phyloP scores from a whole-genome alignment of 2,113 vertebrate species.

The Columba livia region DNA sequence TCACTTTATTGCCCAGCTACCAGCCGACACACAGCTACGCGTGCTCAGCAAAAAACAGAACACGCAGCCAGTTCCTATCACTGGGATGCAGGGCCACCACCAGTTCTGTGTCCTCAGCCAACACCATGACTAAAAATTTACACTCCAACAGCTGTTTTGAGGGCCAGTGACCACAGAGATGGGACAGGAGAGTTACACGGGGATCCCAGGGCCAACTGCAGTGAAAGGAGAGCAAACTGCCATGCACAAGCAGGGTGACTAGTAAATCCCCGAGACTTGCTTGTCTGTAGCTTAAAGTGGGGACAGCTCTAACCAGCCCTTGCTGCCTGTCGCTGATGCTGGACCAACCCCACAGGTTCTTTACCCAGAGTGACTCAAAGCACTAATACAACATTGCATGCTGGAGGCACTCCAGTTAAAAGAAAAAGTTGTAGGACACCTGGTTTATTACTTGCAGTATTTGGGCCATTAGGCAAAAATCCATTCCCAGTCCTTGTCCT shows the following conservation, averaged over 20 bases:
- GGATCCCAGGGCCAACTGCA: not conserved
- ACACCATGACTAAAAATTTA: not conserved
- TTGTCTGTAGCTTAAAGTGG: not conserved
- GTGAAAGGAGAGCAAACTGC: not conserved
- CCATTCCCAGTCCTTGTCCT: not conserved
- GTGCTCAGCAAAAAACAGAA: not conserved
- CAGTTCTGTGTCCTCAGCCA: not conserved
- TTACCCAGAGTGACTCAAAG: not conserved
- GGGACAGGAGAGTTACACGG: not conserved
- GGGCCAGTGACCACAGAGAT: not conserved
- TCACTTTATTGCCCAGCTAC: not conserved
- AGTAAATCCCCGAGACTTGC: not conserved
- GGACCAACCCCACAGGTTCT: not conserved
- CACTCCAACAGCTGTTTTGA: not conserved
- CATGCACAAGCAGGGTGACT: not conserved
- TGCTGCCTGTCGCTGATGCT: not conserved
- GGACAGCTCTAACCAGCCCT: not conserved
- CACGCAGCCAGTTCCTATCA: rapidly evolving
- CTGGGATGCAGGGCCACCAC: not conserved
- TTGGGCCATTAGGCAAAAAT: not conserved
- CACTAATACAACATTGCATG: not conserved
- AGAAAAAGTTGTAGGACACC: not conserved
- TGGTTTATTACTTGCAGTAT: not conserved
- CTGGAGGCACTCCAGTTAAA: not conserved
- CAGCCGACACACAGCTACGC: not conserved